Conservation (phyloP, 2,113 vertebrate genomes). For the Hydrochoerus hydrochaeris region DNA sequence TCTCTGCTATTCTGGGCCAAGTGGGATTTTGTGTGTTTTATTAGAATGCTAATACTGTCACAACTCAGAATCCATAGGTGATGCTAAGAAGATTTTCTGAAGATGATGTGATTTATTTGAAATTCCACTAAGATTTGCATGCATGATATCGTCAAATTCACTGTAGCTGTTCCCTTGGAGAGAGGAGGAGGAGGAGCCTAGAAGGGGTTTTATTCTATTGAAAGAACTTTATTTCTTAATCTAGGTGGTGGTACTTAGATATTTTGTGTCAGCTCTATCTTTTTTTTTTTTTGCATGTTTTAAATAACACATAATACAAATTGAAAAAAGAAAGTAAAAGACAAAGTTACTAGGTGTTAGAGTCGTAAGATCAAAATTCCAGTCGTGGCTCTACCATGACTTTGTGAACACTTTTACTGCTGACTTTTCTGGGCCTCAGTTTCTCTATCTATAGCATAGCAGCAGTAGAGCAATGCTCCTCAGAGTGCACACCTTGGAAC, state of each 20-base stretch:
- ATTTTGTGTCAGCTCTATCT: background rate
- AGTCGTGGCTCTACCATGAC: background rate
- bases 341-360: background rate
- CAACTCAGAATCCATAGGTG: background rate
- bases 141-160: background rate
- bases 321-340: background rate
- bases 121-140: background rate
- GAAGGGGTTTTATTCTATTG: background rate
- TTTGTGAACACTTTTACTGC: background rate
- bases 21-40: background rate
- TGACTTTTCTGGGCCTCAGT: background rate
- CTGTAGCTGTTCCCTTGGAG: background rate
- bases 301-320: background rate
- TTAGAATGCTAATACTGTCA: conserved; percentile 37
- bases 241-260: background rate
- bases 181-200: background rate
- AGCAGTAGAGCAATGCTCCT: background rate
- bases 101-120: background rate
- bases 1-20: background rate
- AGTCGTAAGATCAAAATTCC: background rate
- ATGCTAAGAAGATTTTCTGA: background rate
- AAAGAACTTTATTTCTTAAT: background rate
- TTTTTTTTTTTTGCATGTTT: background rate
- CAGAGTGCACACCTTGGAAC: background rate
- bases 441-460: background rate